Conservation (phyloP, 1,140 invertebrate genomes). For the Maniola jurtina region DNA sequence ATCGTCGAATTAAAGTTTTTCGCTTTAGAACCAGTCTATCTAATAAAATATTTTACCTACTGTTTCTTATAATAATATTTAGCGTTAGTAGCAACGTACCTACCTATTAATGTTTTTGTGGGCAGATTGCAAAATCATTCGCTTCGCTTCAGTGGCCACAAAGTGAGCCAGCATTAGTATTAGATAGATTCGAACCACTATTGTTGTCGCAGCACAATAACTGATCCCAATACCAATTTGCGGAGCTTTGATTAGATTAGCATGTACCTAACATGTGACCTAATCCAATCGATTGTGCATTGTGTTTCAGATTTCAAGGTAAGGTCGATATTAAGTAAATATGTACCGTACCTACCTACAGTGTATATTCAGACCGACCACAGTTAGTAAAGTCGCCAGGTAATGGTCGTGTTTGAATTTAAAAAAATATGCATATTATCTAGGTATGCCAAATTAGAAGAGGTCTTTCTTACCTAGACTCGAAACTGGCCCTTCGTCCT, state of each 20-base stretch:
- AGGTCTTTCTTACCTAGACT: no score
- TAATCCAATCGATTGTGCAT: slow-evolving; percentile 14
- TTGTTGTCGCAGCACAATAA: slow-evolving; percentile 24
- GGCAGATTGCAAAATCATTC: slow-evolving; percentile 12
- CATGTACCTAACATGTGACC: not conserved
- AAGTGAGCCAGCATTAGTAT: slow-evolving; percentile 24
- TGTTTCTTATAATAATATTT: not conserved
- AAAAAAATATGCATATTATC: no score
- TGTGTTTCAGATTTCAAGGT: slow-evolving; percentile 11
- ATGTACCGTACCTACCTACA: no score
- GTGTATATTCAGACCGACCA: no score
- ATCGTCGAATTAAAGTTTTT: no score
- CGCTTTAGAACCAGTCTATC: no score
- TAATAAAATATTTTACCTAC: not conserved
- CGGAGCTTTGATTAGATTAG: slow-evolving; percentile 24
- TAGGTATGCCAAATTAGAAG: no score
- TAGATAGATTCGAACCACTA: slow-evolving; percentile 22
- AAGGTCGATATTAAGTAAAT: not conserved
- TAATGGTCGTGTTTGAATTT: no score
- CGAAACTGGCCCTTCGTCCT: no score
- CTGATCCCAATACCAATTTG: slow-evolving; percentile 17
- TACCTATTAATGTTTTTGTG: slow-evolving; percentile 4
- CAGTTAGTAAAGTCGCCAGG: no score
- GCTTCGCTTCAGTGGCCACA: slow-evolving; percentile 18
- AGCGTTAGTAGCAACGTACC: slow-evolving; percentile 10